Evolutionary conservation across 2,888 invertebrate species (phyloP), one percentile per base, ranked within the genome.

Genomic region (Sclerodermus sp.): DNA sequence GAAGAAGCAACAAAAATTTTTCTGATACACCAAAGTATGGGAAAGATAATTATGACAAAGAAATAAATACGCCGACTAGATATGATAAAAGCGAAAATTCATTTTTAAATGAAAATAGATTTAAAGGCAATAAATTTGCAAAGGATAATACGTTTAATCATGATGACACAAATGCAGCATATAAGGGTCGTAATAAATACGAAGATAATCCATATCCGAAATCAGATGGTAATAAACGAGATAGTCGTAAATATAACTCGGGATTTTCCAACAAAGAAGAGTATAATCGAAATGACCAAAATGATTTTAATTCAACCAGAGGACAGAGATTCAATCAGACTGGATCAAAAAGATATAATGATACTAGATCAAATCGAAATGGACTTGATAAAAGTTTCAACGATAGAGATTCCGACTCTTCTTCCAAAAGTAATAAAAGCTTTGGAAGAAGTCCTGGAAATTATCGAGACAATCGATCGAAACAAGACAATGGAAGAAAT

Each of bases 321-420:
- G 32, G 59, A 38, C 23, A 49, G 54, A 48, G 58, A n/a, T 42
- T 42, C 36, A 17, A 14, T 37, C 4, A 47, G n/a, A 47, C n/a
- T 45, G 37, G 34, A n/a, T 38, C 16, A 49, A 49, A 8, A 23
- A 23, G 8, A 8, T 23, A 23, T 2, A 55, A 55, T 23, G 63
- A 53, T 39, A 36, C 51, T 6, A 67, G 61, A 47, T 49, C 49
- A 1, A 65, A 64, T 37, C 50, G 64, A 30, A 58, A 54, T 36
- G 45, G 43, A n/a, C 50, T 49, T 3, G 71, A 73, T 1, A 73
- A 67, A 58, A 48, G 51, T 15, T 59, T 53, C 49, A 75, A 66
- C 13, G 72, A 75, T 32, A 73, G 66, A 44, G 71, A 73, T 41
- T 73, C 71, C 0, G 70, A 71, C 49, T 62, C 64, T 10, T 72